Percentiles rank a stretch among this genome's conserved stretches.
These are phyloP conservation scores for Siphamia tubifer DNA, from an alignment of 2,113 vertebrate genomes.

Conservation along the genomic window DNA sequence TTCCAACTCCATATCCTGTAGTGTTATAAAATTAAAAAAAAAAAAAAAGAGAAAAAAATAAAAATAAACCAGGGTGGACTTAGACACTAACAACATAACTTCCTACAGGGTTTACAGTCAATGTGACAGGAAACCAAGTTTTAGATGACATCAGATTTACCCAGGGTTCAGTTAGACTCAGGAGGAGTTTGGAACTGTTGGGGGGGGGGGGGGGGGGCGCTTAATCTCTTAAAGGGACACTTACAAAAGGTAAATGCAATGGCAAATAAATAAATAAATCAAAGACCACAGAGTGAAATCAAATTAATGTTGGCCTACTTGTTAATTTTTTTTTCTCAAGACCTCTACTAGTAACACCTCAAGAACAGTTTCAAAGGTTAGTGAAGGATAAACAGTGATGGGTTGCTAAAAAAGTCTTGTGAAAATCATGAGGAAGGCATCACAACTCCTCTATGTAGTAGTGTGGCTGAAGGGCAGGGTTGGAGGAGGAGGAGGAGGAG, in stretches of 20 bases:
- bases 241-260: conserved; percentile 62
- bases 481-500: conserved; percentile 1
- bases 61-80: background rate
- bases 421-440: conserved; percentile 75
- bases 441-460: conserved; percentile 72
- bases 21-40: background rate
- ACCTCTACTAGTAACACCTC: conserved; percentile 30
- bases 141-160: background rate
- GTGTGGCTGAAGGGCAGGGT: conserved; percentile 54
- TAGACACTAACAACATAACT: background rate
- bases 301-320: conserved; percentile 36
- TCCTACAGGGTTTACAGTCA: conserved; percentile 34
- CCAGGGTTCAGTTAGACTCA: conserved; percentile 10
- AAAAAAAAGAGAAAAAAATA: too few relatives aligned
- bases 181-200: conserved; percentile 15
- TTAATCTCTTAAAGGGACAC: conserved; percentile 55
- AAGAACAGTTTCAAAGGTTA: conserved; percentile 60
- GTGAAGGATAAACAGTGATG: conserved; percentile 57
- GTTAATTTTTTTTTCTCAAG: conserved; percentile 21
- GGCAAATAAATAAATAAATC: conserved; percentile 30
- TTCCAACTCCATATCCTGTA: background rate
- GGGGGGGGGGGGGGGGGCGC: too few relatives aligned
- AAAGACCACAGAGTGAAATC: conserved; percentile 48
- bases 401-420: conserved; percentile 77
- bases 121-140: conserved; percentile 32